phyloP scores from a whole-genome alignment of 2,888 invertebrate species.

The Corbicula japonica region DNA sequence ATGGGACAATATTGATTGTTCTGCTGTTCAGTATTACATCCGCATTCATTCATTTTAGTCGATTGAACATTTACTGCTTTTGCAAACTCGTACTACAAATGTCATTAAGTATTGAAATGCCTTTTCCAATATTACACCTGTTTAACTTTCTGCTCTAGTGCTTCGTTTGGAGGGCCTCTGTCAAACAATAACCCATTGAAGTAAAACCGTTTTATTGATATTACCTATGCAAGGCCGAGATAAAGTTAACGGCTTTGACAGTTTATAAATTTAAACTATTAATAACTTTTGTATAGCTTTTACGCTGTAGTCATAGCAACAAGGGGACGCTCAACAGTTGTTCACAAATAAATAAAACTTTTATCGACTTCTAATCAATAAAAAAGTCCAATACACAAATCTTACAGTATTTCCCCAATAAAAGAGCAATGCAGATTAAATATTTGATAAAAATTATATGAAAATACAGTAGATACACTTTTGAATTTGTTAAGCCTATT shows the following conservation, averaged over 20 bases:
- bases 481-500: neutral
- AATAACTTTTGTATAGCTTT: conserved; percentile 43
- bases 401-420: conserved; percentile 10
- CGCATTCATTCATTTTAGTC: conserved; percentile 21
- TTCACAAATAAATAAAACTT: conserved; percentile 51
- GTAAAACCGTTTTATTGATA: conserved; percentile 40
- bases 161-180: neutral
- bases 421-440: neutral
- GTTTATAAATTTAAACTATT: conserved; percentile 61
- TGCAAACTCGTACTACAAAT: conserved; percentile 27
- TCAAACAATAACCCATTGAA: conserved; percentile 37
- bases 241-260: conserved; percentile 40
- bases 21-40: conserved; percentile 13
- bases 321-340: conserved; percentile 57
- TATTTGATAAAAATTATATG: neutral
- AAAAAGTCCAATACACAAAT: conserved; percentile 47
- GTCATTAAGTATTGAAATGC: conserved; percentile 13
- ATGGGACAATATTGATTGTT: conserved; percentile 14
- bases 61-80: conserved; percentile 24
- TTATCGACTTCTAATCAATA: conserved; percentile 40
- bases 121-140: conserved; percentile 17
- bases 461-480: neutral
- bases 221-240: conserved; percentile 33
- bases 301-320: conserved; percentile 60
- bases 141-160: conserved; percentile 19